These are phyloP conservation scores for Pterocles orientalis DNA, from an alignment of 2,113 vertebrate species.

Conservation along the genomic window DNA sequence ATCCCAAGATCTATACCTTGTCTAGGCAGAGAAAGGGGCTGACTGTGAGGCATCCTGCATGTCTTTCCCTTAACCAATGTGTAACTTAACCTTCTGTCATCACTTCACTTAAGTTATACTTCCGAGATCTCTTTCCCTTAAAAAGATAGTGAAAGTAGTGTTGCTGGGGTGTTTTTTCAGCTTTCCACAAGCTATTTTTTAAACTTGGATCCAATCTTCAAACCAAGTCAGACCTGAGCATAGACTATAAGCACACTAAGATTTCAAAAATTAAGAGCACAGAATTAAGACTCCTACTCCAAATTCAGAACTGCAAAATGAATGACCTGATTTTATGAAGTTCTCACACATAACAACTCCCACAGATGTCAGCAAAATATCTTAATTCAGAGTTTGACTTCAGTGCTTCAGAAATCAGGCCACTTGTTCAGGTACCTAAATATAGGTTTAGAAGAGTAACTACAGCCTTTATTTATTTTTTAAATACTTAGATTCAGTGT, in stretches of 20 bases:
- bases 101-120: not conserved
- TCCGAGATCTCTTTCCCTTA: not conserved
- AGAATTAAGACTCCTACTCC: not conserved
- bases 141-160: not conserved
- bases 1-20: not conserved
- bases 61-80: not conserved
- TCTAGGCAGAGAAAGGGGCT: not conserved
- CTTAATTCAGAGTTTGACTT: constrained; percentile 6
- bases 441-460: not conserved
- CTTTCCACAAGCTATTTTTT: not conserved
- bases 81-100: not conserved
- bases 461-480: not conserved
- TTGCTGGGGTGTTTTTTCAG: not conserved
- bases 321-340: constrained; percentile 40
- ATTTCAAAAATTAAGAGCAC: not conserved
- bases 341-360: not conserved
- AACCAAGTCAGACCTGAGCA: not conserved
- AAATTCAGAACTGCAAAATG: not conserved
- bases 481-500: not conserved
- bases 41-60: not conserved
- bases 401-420: constrained; percentile 19
- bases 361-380: constrained; percentile 10
- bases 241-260: not conserved
- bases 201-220: not conserved
- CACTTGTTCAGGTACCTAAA: constrained; percentile 22